Conservation (phyloP, 2,888 invertebrate genomes). For the Tenthredo mesomela region DNA sequence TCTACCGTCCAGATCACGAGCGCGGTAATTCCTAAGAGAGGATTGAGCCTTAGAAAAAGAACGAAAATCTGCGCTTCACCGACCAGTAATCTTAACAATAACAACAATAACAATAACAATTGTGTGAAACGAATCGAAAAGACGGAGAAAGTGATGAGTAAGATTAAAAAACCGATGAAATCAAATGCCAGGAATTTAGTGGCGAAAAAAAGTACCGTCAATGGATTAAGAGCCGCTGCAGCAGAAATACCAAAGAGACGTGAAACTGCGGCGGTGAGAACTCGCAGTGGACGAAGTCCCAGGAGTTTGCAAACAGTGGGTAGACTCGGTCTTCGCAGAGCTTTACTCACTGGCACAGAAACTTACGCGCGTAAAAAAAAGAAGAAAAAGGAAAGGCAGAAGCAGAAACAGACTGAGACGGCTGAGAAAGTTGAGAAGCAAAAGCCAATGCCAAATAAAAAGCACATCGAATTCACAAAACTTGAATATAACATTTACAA, state of each 20-base stretch:
- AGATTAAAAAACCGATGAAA: slow-evolving; percentile 23
- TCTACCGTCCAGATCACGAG: not conserved
- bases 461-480: not conserved
- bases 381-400: not conserved
- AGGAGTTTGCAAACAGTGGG: not conserved
- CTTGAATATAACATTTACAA: slow-evolving; percentile 14
- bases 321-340: slow-evolving; percentile 26
- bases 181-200: not conserved
- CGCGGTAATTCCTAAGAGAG: not conserved
- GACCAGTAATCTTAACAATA: not conserved
- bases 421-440: not conserved
- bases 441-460: not conserved
- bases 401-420: not conserved
- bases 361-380: not conserved
- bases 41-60: not conserved
- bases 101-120: slow-evolving; percentile 19
- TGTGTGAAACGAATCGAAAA: slow-evolving; percentile 9
- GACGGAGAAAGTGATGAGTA: not conserved
- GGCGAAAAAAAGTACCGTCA: not conserved
- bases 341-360: not conserved
- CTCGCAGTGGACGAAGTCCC: slow-evolving; percentile 17
- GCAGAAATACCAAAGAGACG: slow-evolving; percentile 35
- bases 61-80: not conserved
- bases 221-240: not conserved
- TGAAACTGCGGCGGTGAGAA: not conserved